Base-by-base conservation (phyloP, 2,797 vertebrate genomes). In the Adelosebastes latens region DNA sequence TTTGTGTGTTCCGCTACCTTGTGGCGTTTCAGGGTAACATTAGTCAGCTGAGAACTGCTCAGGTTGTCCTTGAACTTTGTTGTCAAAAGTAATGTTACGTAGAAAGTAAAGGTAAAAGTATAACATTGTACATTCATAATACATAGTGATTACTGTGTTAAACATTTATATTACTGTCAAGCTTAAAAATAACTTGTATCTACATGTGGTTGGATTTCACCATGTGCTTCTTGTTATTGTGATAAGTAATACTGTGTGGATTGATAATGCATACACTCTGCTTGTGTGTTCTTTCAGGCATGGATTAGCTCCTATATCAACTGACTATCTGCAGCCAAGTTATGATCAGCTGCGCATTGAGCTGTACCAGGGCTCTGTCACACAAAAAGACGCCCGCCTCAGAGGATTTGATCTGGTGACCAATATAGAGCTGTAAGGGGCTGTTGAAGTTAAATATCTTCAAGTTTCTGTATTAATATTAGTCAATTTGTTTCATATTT, bases 381-480 rank as follows among this genome's bases (percentile, higher is more conserved):
- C 96, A 5, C 94, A 97, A 24, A 96, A 87, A 85, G 98, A 99
- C n/a, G 90, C 94, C 7, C 96, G 96, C 66, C 95, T 97, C 92
- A 91, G 93, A 91, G 97, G 97, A 77, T 99, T 98, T 89, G 97
- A 99, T 81, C 94, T 99, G 80, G 95, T 97, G 74, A 96, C 97
- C 0, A 96, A 97, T 82, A 96, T 99, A 79, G 98, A 99, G 93
- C 87, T 99, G 98, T 99, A 93, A 97, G 97, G 95, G 87, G 25
- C 10, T 12, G 4, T 64, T 22, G 2, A 24, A 8, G 2, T n/a
- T 24, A 10, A 62, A 0, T 22, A 13, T 49, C 16, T 61, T 56
- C n/a, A 9, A 24, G 8, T 12, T 65, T 68, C 18, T 9, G 9
- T 36, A n/a, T 67, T 29, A 20, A 60, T 27, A 12, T 24, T 12